Evolutionary conservation across 2,113 vertebrate species (phyloP).

Genomic region (Caranx melampygus): DNA sequence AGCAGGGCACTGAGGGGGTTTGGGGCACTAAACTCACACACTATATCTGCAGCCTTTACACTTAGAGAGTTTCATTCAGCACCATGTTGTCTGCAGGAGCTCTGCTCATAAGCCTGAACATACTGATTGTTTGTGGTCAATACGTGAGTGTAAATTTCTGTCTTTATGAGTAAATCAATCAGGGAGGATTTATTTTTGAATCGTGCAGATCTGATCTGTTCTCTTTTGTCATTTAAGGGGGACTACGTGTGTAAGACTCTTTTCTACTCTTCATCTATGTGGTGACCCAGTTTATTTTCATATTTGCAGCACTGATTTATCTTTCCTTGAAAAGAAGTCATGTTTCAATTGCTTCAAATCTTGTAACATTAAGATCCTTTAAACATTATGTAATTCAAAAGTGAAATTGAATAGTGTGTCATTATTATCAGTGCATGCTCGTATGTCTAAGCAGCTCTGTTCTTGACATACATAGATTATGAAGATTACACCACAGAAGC

Average conservation of each 20-base stretch:
- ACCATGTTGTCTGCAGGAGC: conserved; percentile 34
- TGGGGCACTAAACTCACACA: neutral
- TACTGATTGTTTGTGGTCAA: neutral
- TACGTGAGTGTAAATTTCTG: neutral
- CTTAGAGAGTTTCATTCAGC: neutral
- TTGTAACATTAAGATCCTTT: neutral
- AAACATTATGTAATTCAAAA: no score
- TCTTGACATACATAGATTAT: conserved; percentile 15
- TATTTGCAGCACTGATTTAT: neutral
- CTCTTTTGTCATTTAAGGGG: conserved; percentile 43
- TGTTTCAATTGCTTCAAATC: neutral
- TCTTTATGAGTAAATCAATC: no score
- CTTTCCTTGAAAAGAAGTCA: no score
- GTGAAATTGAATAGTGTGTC: no score
- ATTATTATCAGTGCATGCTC: no score
- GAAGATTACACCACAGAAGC: neutral
- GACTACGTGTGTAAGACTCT: neutral
- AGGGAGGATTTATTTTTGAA: neutral
- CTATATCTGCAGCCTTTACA: neutral
- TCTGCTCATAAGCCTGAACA: conserved; percentile 20
- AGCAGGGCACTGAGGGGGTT: neutral
- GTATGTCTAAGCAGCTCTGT: conserved; percentile 6
- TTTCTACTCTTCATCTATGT: neutral
- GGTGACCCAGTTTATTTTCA: neutral
- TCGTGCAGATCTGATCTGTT: neutral